Evolutionary conservation across 2,113 vertebrate species (phyloP), one percentile per base, ranked within the genome.

Genomic region (Syngnathus typhle): DNA sequence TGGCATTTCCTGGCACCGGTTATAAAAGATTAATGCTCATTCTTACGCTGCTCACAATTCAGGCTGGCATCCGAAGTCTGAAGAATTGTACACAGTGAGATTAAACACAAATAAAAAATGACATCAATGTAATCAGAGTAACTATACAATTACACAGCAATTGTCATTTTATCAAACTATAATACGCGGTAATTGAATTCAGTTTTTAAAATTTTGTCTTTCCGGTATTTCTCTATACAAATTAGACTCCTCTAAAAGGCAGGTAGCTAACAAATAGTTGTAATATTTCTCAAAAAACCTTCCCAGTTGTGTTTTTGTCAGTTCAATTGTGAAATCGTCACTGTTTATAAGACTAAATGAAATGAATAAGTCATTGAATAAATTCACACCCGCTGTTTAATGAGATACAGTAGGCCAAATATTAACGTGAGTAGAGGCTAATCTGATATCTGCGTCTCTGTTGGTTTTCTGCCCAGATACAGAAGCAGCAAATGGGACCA

Each of bases 391-490:
- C n/a, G 5, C 39, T 41, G 41, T 70, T 71, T 81, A 76, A 74
- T 79, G 75, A 62, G 69, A 82, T 68, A 64, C 37, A 32, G 10
- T 70, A 21, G 54, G 71, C 36, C 74, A 67, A 71, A 70, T 77
- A 80, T 84, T 82, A 82, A 73, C 69, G 74, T 56, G 54, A 67
- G 74, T 16, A 64, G 39, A 0, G 55, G 58, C 5, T 39, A 27
- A 69, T 74, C 64, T 71, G 65, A 73, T 84, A 66, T 71, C 61
- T 38, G 64, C 61, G 37, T 72, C 59, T 70, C 47, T 43, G 47
- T 61, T 79, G 78, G 61, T 69, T 78, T 85, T 86, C 76, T 77
- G 79, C 82, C 76, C 76, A 64, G 82, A 79, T 78, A 83, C 79
- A 74, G 70, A 16, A 67, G 52, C 5, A 37, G 69, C n/a, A 0